Base-by-base conservation (phyloP, 2,888 invertebrate genomes). In the Galerucella calmariensis region DNA sequence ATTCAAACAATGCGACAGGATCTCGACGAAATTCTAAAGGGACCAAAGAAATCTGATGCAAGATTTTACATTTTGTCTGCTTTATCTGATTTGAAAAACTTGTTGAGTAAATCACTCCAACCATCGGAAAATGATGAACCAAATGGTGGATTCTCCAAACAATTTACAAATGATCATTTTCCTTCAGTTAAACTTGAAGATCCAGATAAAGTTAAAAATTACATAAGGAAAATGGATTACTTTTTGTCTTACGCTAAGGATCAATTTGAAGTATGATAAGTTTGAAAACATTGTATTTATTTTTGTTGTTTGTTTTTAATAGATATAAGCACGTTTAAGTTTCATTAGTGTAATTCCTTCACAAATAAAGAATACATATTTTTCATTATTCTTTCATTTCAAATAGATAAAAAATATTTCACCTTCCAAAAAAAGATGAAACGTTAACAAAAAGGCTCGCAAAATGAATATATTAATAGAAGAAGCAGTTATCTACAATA, bases 181-280 rank as follows among this genome's bases (percentile, higher is more conserved):
- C 88, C 89, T 14, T 85, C 90, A 76, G 85, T 89, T 63, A 88
- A 90, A 66, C 83, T 87, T n/a, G 83, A 92, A 78, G 88, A 90
- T 74, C 84, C 88, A 67, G 88, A 87, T 63, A 90, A 90, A 85
- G 82, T 93, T 9, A 90, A 89, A 78, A 88, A 89, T 73, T 87
- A 89, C 78, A 83, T 90, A 0, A 94, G 92, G 83, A 95, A 94
- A 88, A 82, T 94, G 1, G 92, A 94, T 83, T 95, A 92, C 87
- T 92, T 92, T 86, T 86, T 94, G 75, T 92, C 93, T 0, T 94
- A 89, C 89, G 85, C 91, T 48, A 90, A 91, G 80, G 83, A 84
- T 78, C 77, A 66, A 71, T 77, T 76, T 67, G 12, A 70, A n/a
- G 16, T 10, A n/a, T 69, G 53, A 51, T 46, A 46, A 11, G 62